These are phyloP conservation scores for Chalcis sispes DNA, from an alignment of 2,888 invertebrate species.

Conservation along the genomic window DNA sequence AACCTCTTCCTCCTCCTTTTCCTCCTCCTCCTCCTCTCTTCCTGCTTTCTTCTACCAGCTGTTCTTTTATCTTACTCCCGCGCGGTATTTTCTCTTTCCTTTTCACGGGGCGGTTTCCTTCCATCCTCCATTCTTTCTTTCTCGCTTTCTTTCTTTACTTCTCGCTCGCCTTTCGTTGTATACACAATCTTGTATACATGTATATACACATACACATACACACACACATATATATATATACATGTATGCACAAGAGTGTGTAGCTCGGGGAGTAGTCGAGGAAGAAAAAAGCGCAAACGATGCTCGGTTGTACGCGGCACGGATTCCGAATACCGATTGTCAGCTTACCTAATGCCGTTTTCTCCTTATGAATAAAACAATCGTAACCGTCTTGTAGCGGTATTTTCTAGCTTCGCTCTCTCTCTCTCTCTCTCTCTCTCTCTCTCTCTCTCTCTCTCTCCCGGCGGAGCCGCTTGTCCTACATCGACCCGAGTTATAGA, in stretches of 20 bases:
- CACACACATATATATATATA: no score
- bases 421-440: no score
- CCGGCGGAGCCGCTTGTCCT: not conserved
- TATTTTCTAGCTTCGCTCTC: no score
- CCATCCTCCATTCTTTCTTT: not conserved
- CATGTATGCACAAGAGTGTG: no score
- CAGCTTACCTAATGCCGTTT: constrained; percentile 62
- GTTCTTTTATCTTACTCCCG: not conserved
- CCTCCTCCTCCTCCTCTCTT: constrained; percentile 8
- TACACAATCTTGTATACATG: no score
- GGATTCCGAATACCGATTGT: constrained; percentile 66
- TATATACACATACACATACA: no score
- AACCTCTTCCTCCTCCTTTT: constrained; percentile 26
- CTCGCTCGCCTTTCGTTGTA: not conserved
- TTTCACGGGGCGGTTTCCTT: not conserved
- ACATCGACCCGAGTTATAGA: no score
- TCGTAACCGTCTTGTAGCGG: constrained; percentile 47
- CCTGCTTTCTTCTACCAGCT: not conserved
- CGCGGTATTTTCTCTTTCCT: not conserved
- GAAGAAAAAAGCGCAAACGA: not conserved
- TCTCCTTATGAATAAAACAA: constrained; percentile 66
- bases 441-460: no score
- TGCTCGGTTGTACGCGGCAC: constrained; percentile 34
- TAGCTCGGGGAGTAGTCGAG: not conserved
- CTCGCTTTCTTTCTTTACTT: not conserved